phyloP scores from a whole-genome alignment of 2,113 vertebrate species.

The Stercorarius parasiticus region DNA sequence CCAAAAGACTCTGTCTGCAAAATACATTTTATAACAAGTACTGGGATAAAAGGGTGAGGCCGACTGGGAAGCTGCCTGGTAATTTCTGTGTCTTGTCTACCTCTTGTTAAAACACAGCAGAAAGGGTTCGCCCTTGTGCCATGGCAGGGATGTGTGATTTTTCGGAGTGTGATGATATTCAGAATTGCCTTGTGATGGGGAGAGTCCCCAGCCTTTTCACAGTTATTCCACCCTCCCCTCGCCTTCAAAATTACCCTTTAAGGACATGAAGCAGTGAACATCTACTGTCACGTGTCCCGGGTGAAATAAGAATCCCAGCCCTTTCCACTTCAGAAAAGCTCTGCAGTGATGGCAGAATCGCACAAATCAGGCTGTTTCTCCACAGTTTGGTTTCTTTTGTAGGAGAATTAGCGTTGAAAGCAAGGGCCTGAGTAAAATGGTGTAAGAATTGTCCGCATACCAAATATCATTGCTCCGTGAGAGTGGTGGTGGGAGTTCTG shows the following conservation, averaged over 20 bases:
- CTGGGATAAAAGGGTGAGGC: neutral
- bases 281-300: neutral
- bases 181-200: neutral
- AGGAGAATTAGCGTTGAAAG: neutral
- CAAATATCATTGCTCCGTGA: neutral
- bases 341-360: neutral
- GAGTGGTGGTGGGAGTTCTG: neutral
- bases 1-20: neutral
- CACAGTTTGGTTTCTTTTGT: neutral
- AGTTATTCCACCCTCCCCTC: neutral
- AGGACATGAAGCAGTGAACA: neutral
- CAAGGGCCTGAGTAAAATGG: neutral
- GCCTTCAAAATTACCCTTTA: neutral
- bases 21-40: neutral
- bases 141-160: neutral
- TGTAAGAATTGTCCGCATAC: rapidly evolving
- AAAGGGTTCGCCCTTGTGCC: neutral
- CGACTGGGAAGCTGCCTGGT: neutral
- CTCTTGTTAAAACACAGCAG: neutral
- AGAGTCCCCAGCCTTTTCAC: neutral
- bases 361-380: neutral
- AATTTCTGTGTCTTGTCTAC: neutral
- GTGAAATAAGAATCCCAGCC: neutral
- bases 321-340: neutral
- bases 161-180: neutral